Conservation (phyloP, 1,140 invertebrate genomes). For the Leptonema lineaticorne region DNA sequence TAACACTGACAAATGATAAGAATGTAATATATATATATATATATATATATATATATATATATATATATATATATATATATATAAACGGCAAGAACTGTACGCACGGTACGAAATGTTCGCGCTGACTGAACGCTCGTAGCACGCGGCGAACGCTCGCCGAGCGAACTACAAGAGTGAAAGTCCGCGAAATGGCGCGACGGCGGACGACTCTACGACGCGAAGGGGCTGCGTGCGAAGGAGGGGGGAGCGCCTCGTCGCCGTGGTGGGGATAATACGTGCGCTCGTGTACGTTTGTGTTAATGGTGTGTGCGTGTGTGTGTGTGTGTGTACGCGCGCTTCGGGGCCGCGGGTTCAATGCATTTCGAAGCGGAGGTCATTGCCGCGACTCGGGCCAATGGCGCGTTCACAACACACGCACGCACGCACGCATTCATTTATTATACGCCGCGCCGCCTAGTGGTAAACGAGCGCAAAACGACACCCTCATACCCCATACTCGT, state of each 20-base stretch:
- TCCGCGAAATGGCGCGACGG: conserved; percentile 54
- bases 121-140: conserved; percentile 52
- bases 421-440: conserved; percentile 2
- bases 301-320: too few species aligned
- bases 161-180: conserved; percentile 60
- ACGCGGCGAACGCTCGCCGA: conserved; percentile 44
- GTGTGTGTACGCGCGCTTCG: conserved; percentile 19
- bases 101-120: conserved; percentile 38
- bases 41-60: too few species aligned
- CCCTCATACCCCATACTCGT: conserved; percentile 45
- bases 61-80: too few species aligned
- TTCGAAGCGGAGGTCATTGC: conserved; percentile 60
- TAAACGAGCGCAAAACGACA: too few species aligned
- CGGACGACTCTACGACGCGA: conserved; percentile 54
- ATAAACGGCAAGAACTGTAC: conserved; percentile 44
- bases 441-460: conserved; percentile 43
- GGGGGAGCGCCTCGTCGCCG: neutral
- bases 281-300: too few species aligned
- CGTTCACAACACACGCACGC: conserved; percentile 48
- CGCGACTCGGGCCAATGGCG: conserved; percentile 52
- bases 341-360: conserved; percentile 51
- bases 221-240: conserved; percentile 45
- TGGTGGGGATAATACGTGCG: too few species aligned
- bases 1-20: too few species aligned
- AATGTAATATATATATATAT: too few species aligned